A percentile compares a stretch with the other conserved stretches of the same genome.
These are phyloP conservation scores for Micromussa lordhowensis DNA, from an alignment of 92 coral and sea anemone species.

Conservation along the genomic window DNA sequence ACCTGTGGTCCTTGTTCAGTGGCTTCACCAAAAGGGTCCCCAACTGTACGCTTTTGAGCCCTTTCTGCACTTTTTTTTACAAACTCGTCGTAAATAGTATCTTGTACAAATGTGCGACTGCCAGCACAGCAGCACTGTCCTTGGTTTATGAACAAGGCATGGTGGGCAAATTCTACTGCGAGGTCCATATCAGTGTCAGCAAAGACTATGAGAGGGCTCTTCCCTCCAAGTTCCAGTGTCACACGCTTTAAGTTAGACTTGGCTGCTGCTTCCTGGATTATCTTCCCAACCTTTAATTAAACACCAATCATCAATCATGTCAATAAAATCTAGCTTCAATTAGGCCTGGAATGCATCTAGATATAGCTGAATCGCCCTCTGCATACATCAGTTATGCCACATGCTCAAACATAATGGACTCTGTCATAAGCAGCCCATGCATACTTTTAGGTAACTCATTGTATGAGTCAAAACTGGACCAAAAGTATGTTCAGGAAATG, in stretches of 20 bases:
- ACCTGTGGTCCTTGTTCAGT: slow-evolving; percentile 99
- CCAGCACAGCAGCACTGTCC: slow-evolving; percentile 99
- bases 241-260: slow-evolving; percentile 90
- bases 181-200: slow-evolving; percentile 82
- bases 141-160: slow-evolving; percentile 91
- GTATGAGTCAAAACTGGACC: no score
- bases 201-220: slow-evolving; percentile 96
- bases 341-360: neutral
- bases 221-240: slow-evolving; percentile 97
- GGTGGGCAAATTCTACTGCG: slow-evolving; percentile 89
- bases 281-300: slow-evolving; percentile 76
- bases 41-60: slow-evolving; percentile 85
- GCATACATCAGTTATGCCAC: no score
- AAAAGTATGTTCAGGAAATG: no score
- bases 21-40: slow-evolving; percentile 89
- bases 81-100: slow-evolving; percentile 92
- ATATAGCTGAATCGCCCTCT: neutral
- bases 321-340: no score
- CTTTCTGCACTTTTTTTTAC: slow-evolving; percentile 89
- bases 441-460: no score
- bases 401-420: no score
- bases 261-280: slow-evolving; percentile 89
- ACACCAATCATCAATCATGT: no score
- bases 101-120: slow-evolving; percentile 92
- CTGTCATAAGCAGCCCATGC: no score